Base-by-base conservation (phyloP, 2,888 invertebrate species). In the Campoplex capitator region DNA sequence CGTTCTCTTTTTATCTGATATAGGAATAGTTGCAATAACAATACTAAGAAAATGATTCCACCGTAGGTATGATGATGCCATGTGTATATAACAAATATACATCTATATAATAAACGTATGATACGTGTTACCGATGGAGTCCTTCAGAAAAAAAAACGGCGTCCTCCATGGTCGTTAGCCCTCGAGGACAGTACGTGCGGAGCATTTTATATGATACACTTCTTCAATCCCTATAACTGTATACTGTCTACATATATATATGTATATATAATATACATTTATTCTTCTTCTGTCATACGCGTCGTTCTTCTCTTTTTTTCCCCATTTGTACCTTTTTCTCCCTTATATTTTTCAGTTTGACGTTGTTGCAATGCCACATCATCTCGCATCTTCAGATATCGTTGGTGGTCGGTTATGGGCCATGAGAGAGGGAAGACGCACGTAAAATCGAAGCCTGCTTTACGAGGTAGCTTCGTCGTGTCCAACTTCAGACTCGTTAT, bases 401-500 rank as follows among this genome's bases (percentile, higher is more conserved):
- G 58, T 56, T 58, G 32, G 58, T 79, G 62, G 48, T 84, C 67
- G 54, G 32, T 82, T 79, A 79, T 58, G 82, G 81, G 56, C 54
- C 48, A 73, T 56, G 54, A 48, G 54, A 56, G 76, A 83, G 76
- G 80, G 38, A 74, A 62, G n/a, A 56, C 67, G 51, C 54, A 78
- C 75, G 85, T 84, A 84, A 77, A 84, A 88, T 85, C 86, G 82
- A 86, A 84, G 82, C 42, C 79, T 82, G 83, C 82, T 88, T 87
- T 87, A 87, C 85, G 87, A 85, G 85, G 83, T 73, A 83, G 58
- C 82, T 70, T 58, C 84, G 84, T 78, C 82, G 84, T 23, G 23
- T 65, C 62, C 58, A 56, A 68, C 76, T 74, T 56, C 45, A 70
- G 78, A 23, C 84, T 87, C 78, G 80, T 80, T 82, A 56, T 80